These are phyloP conservation scores for Biston betularia DNA, from an alignment of 2,888 invertebrate species.

Conservation along the genomic window DNA sequence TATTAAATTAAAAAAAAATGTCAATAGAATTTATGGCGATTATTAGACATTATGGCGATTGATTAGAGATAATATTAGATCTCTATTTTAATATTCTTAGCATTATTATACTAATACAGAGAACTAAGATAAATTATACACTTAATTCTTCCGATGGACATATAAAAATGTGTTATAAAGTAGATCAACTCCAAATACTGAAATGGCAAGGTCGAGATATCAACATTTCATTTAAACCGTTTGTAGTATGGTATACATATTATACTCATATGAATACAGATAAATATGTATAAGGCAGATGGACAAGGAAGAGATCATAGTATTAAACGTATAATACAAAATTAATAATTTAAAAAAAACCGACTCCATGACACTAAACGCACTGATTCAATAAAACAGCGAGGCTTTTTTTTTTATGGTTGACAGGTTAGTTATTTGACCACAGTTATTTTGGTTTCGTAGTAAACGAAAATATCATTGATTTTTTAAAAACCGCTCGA, in stretches of 20 bases:
- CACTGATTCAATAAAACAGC: too few relatives aligned
- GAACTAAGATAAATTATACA: not conserved
- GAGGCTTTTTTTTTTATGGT: too few relatives aligned
- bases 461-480: too few relatives aligned
- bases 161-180: slow-evolving; percentile 8
- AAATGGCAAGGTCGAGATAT: slow-evolving; percentile 26
- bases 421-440: too few relatives aligned
- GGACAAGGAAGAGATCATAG: not conserved
- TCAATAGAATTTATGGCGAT: too few relatives aligned
- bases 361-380: too few relatives aligned
- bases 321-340: too few relatives aligned
- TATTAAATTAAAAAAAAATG: too few relatives aligned
- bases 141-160: slow-evolving; percentile 3
- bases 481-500: too few relatives aligned
- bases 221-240: slow-evolving; percentile 11
- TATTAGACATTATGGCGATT: not conserved
- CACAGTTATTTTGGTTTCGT: too few relatives aligned
- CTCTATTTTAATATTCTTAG: not conserved
- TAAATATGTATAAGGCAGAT: not conserved
- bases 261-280: not conserved
- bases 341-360: too few relatives aligned
- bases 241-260: not conserved
- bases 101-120: not conserved
- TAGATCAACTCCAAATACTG: slow-evolving; percentile 15
- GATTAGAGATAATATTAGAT: not conserved